A percentile compares a stretch with the other conserved stretches of the same genome.
Conservation (phyloP, 2,113 vertebrate species). For the Herpailurus yagouaroundi region DNA sequence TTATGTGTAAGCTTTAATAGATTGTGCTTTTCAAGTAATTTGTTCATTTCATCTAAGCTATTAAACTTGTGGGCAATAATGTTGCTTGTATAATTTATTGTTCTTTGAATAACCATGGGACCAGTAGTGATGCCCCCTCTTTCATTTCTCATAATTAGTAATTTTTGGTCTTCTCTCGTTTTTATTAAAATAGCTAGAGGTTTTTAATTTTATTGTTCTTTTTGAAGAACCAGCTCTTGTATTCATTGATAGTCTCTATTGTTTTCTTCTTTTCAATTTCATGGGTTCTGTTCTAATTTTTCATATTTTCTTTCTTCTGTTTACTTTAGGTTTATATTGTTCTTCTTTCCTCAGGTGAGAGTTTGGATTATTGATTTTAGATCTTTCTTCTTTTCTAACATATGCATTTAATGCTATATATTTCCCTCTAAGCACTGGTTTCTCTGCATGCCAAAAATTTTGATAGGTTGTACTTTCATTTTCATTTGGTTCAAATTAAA, state of each 20-base stretch:
- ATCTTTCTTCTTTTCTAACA: not conserved
- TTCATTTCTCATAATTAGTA: not conserved
- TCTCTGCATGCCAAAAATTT: not conserved
- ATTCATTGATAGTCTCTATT: not conserved
- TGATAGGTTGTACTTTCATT: not conserved
- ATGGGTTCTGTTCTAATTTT: not conserved
- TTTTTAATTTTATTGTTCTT: not conserved
- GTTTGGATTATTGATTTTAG: not conserved
- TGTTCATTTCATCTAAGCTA: not conserved
- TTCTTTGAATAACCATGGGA: not conserved
- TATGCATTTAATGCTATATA: not conserved
- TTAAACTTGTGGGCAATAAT: too few relatives aligned
- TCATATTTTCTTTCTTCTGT: not conserved
- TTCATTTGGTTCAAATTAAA: not conserved
- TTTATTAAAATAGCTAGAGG: not conserved
- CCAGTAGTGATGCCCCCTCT: not conserved
- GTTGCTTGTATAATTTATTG: not conserved
- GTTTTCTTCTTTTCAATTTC: not conserved
- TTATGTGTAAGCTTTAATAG: not conserved
- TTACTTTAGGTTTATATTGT: not conserved
- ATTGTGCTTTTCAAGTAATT: not conserved
- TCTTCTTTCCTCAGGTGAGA: not conserved
- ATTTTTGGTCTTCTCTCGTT: not conserved
- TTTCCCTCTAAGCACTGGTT: not conserved
- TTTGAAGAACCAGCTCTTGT: not conserved